Conservation (phyloP, 2,113 vertebrate species). For the Corythornis vintsioides region DNA sequence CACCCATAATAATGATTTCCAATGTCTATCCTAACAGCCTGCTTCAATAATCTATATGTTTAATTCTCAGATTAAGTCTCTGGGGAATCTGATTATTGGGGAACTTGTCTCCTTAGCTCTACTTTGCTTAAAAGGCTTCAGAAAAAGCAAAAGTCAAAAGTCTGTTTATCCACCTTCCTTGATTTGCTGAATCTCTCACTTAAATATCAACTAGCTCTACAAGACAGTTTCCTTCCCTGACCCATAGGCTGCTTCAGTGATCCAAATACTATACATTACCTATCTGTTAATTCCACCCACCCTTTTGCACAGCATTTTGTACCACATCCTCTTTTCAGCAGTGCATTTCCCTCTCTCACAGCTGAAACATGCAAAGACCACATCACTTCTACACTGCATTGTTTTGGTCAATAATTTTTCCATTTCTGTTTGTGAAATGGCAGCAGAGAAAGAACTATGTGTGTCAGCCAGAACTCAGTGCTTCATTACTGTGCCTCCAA, state of each 20-base stretch:
- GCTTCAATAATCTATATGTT: constrained; percentile 11
- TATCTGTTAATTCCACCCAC: neutral
- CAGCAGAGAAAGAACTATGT: neutral
- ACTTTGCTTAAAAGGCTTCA: neutral
- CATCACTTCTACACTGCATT: neutral
- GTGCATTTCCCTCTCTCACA: neutral
- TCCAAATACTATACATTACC: neutral
- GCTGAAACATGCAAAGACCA: neutral
- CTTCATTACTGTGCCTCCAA: neutral
- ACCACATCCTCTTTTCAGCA: neutral
- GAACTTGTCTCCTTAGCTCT: neutral
- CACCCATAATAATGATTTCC: neutral
- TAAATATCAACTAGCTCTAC: neutral
- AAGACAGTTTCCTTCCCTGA: neutral
- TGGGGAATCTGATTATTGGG: neutral
- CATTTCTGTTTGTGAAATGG: neutral
- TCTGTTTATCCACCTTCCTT: neutral
- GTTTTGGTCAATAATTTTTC: neutral
- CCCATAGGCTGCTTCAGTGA: neutral
- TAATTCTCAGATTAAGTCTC: neutral
- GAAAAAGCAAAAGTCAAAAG: neutral
- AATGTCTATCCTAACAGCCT: neutral
- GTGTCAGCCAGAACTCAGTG: neutral
- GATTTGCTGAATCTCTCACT: neutral
- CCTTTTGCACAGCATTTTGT: neutral